Evolutionary conservation across 2,888 invertebrate genomes (phyloP).

Genomic region (Dione juno): DNA sequence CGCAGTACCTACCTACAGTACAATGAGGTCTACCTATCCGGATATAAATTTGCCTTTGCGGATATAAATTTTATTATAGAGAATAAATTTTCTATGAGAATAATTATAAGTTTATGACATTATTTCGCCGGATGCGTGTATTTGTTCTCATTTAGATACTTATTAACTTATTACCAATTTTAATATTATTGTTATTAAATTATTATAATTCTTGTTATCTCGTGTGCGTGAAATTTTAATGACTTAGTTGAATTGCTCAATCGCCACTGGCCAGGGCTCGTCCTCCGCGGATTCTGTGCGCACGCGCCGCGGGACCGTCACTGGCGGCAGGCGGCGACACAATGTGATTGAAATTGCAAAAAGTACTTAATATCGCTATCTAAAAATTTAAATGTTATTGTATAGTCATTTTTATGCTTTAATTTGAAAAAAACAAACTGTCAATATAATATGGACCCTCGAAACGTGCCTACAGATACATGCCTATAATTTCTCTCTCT

Average conservation of each 20-base stretch:
- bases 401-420: background rate
- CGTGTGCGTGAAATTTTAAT: slow-evolving; percentile 16
- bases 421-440: background rate
- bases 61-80: background rate
- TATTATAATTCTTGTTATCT: slow-evolving; percentile 23
- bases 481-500: background rate
- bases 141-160: slow-evolving; percentile 14
- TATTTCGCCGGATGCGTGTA: slow-evolving; percentile 1
- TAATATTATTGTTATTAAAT: slow-evolving; percentile 22
- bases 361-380: background rate
- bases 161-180: slow-evolving; percentile 18
- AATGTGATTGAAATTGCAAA: background rate
- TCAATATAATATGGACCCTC: background rate
- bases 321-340: background rate
- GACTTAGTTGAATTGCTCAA: slow-evolving; percentile 26
- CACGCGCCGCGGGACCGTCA: no score
- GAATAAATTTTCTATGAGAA: background rate
- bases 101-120: background rate
- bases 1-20: no score
- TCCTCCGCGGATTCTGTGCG: background rate
- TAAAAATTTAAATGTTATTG: no score
- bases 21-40: background rate
- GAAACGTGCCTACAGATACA: background rate
- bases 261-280: slow-evolving; percentile 4
- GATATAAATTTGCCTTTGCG: background rate